phyloP scores from a whole-genome alignment of 2,113 vertebrate species.

The Tragelaphus scriptus region DNA sequence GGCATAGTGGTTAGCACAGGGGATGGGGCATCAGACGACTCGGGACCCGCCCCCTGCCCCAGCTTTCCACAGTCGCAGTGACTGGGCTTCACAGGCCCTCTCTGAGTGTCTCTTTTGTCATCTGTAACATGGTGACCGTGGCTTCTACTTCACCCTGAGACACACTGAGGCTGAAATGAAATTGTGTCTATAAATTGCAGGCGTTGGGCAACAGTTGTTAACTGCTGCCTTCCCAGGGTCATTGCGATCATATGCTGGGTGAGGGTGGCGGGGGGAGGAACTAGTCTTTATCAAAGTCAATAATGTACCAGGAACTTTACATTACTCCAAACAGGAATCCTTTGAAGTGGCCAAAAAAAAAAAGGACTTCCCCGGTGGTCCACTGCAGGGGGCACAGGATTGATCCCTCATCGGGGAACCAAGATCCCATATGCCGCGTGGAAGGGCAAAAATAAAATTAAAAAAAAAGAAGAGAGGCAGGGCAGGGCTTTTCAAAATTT shows the following conservation, averaged over 20 bases:
- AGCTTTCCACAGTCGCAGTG: background rate
- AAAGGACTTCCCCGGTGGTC: background rate
- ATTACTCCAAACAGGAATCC: background rate
- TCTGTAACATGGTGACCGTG: background rate
- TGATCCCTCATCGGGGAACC: background rate
- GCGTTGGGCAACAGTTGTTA: background rate
- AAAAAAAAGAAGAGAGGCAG: background rate
- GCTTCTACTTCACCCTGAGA: background rate
- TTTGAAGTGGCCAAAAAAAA: background rate
- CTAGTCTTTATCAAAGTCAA: background rate
- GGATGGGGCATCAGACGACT: background rate
- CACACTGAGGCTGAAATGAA: background rate
- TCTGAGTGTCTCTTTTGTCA: background rate
- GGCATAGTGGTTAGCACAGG: too few species aligned
- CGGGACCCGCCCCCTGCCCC: background rate
- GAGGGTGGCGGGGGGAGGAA: background rate
- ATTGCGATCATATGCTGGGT: rapidly evolving
- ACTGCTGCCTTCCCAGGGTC: background rate
- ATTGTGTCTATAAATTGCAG: rapidly evolving
- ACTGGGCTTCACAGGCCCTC: background rate
- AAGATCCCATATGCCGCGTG: rapidly evolving
- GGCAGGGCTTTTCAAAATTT: background rate
- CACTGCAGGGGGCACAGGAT: background rate
- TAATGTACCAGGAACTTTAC: background rate
- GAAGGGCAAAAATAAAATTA: background rate